Evolutionary conservation across 2,888 invertebrate species (phyloP).

Genomic region (Phytoseiulus persimilis): DNA sequence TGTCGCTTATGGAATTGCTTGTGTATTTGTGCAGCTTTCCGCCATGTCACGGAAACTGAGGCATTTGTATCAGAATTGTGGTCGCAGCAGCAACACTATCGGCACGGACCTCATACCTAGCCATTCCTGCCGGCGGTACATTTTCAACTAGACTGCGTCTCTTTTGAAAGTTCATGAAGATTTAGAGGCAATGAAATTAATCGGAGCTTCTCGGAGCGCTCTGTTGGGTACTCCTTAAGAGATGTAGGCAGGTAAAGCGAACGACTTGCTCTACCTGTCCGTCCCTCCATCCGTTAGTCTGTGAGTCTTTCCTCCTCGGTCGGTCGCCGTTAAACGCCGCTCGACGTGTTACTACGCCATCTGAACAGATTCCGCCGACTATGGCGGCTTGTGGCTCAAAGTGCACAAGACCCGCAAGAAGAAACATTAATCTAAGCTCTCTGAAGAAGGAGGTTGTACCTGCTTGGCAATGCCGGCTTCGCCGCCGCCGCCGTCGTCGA

Average conservation of each 20-base stretch:
- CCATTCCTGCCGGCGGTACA: background rate
- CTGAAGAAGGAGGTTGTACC: background rate
- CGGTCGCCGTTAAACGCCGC: background rate
- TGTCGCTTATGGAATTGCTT: background rate
- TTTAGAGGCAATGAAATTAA: background rate
- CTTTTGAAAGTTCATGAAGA: background rate
- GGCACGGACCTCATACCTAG: background rate
- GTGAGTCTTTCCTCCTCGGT: background rate
- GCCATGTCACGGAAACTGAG: background rate
- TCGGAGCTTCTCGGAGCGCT: background rate
- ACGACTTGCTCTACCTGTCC: background rate
- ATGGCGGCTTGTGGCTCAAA: background rate
- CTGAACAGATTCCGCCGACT: background rate
- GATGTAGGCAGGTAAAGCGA: background rate
- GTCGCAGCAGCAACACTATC: background rate
- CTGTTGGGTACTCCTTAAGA: background rate
- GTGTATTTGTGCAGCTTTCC: background rate
- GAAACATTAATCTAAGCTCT: background rate
- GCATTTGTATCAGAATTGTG: background rate
- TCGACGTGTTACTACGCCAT: slow-evolving; percentile 5
- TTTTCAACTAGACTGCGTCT: background rate
- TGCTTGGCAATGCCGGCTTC: background rate
- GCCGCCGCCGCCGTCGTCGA: background rate
- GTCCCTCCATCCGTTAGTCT: background rate
- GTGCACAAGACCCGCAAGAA: slow-evolving; percentile 5